These are phyloP conservation scores for Chrosomus eos DNA, from an alignment of 2,797 vertebrate genomes.

Conservation along the genomic window DNA sequence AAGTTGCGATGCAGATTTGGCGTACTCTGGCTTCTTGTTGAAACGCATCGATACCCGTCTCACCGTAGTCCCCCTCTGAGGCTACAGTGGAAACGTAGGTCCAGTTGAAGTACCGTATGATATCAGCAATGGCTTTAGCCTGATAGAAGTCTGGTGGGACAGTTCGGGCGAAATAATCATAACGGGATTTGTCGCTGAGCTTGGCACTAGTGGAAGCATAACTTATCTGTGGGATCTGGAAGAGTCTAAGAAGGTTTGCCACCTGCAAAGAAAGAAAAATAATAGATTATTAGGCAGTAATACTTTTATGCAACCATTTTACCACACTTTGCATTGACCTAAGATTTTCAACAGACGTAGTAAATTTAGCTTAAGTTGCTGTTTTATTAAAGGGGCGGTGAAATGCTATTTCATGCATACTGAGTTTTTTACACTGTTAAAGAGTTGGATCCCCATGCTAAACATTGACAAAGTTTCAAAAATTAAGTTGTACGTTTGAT, in stretches of 20 bases:
- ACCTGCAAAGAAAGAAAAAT: constrained; percentile 77
- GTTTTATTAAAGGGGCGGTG: not conserved
- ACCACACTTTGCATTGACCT: not conserved
- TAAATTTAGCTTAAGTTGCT: not conserved
- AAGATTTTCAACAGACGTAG: not conserved
- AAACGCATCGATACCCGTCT: constrained; percentile 96
- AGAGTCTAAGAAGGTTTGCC: constrained; percentile 95
- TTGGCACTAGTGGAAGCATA: constrained; percentile 98
- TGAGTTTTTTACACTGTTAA: too few relatives aligned
- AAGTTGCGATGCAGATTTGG: constrained; percentile 97
- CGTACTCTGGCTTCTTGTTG: constrained; percentile 94
- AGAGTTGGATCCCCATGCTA: too few relatives aligned
- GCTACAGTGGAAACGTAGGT: constrained; percentile 98
- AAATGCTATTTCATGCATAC: too few relatives aligned
- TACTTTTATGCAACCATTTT: not conserved
- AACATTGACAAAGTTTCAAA: too few relatives aligned
- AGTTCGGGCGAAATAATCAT: constrained; percentile 95
- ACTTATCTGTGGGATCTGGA: constrained; percentile 99
- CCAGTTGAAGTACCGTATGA: constrained; percentile 98
- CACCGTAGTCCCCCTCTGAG: constrained; percentile 96
- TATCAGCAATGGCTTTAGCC: constrained; percentile 98
- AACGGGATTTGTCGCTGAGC: constrained; percentile 96
- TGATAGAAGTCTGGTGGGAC: constrained; percentile 98
- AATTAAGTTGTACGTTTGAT: too few relatives aligned
- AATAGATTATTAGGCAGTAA: not conserved